A percentile compares a stretch with the other conserved stretches of the same genome.
Evolutionary conservation across 2,797 vertebrate genomes (phyloP).

Genomic region (Cirrhinus mrigala): DNA sequence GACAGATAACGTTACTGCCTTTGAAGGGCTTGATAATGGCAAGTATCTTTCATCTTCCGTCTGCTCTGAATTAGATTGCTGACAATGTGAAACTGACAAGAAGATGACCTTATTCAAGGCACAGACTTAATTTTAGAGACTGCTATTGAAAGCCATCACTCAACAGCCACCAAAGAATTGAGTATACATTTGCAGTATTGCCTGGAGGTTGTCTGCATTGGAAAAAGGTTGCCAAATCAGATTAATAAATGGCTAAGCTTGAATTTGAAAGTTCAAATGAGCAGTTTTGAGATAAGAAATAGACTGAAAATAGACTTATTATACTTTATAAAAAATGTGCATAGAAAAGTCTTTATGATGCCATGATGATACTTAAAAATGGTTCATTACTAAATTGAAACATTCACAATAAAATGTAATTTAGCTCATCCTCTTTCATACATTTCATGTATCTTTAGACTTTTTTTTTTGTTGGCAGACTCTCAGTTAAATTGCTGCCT

Average conservation of each 20-base stretch:
- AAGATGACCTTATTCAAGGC: constrained; percentile 11
- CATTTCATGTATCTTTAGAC: constrained; percentile 13
- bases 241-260: background rate
- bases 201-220: background rate
- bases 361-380: background rate
- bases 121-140: constrained; percentile 9
- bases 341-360: background rate
- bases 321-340: background rate
- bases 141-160: constrained; percentile 20
- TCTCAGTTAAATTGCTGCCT: constrained; percentile 28
- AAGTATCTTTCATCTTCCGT: constrained; percentile 26
- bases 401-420: background rate
- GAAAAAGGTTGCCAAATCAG: background rate
- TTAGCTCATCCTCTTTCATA: background rate
- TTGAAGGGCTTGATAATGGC: constrained; percentile 17
- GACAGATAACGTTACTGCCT: background rate
- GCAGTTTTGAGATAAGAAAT: background rate
- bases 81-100: constrained; percentile 41
- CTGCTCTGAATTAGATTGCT: constrained; percentile 6
- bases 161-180: background rate
- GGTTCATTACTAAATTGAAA: constrained; percentile 1
- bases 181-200: constrained; percentile 3
- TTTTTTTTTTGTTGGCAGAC: background rate
- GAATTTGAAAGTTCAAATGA: constrained; percentile 1
- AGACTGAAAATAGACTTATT: background rate